A percentile compares a stretch with the other conserved stretches of the same genome.
phyloP scores from a whole-genome alignment of 2,797 vertebrate species.

The Sardinella longiceps region DNA sequence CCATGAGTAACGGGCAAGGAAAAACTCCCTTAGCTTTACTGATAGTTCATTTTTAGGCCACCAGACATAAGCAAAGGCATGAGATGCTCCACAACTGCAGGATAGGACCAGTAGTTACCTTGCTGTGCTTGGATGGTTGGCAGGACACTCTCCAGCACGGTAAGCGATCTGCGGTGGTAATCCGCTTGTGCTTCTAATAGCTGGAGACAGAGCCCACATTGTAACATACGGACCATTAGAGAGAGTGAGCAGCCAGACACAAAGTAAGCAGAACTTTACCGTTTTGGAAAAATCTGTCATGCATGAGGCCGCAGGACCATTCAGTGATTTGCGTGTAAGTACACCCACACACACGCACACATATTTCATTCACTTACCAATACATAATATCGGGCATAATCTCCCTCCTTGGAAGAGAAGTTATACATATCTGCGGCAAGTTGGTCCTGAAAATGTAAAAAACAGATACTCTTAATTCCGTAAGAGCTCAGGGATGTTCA shows the following conservation, averaged over 20 bases:
- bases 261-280: constrained; percentile 60
- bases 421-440: constrained; percentile 98
- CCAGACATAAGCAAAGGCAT: not conserved
- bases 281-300: constrained; percentile 26
- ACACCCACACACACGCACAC: not conserved
- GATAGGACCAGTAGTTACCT: constrained; percentile 81
- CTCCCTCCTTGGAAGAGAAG: constrained; percentile 95
- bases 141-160: constrained; percentile 93
- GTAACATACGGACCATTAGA: constrained; percentile 50
- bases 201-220: constrained; percentile 82
- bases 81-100: not conserved
- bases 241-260: constrained; percentile 35
- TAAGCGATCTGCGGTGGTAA: constrained; percentile 98
- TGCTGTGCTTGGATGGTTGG: constrained; percentile 96
- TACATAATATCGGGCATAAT: constrained; percentile 90
- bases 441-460: constrained; percentile 81
- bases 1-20: too few relatives aligned
- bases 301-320: not conserved
- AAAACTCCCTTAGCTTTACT: too few relatives aligned
- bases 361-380: constrained; percentile 76
- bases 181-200: constrained; percentile 99
- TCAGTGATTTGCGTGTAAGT: not conserved
- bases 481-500: not conserved
- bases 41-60: too few relatives aligned
- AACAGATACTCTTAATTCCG: not conserved